These are phyloP conservation scores for Perodicticus potto DNA, from an alignment of 2,797 vertebrate genomes.

Conservation along the genomic window DNA sequence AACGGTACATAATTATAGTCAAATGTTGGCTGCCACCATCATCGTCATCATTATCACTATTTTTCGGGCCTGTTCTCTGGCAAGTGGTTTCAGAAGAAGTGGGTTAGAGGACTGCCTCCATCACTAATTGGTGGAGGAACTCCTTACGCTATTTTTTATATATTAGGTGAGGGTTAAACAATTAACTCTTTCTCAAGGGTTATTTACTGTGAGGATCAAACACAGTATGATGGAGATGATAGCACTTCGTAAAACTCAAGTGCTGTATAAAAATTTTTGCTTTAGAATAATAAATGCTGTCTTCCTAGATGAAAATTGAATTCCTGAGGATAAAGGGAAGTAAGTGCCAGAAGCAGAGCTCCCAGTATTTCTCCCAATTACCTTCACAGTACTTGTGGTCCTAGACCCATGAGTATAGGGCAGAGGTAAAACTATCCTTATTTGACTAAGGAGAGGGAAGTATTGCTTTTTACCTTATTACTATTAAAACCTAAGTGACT, in stretches of 20 bases:
- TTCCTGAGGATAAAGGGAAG: not conserved
- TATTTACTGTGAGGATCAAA: slow-evolving; percentile 10
- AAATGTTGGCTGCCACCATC: not conserved
- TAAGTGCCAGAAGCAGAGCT: not conserved
- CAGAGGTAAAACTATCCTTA: not conserved
- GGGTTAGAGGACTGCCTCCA: not conserved
- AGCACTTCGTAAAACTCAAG: slow-evolving; percentile 20
- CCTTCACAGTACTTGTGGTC: slow-evolving; percentile 24
- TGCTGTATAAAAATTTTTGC: not conserved
- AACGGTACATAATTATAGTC: not conserved
- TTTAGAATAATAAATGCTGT: not conserved
- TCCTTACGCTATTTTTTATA: not conserved
- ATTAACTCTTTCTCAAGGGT: not conserved
- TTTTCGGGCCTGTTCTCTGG: not conserved
- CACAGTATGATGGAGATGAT: slow-evolving; percentile 21
- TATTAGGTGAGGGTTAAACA: not conserved
- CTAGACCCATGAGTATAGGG: not conserved
- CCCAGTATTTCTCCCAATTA: not conserved
- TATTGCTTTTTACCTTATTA: not conserved
- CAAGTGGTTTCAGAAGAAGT: not conserved
- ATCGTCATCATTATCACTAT: not conserved
- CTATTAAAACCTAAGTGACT: not conserved
- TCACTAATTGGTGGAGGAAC: not conserved
- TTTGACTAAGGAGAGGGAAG: slow-evolving; percentile 8
- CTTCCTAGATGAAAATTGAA: slow-evolving; percentile 14